Percentiles rank a stretch among this genome's conserved stretches.
Conservation (phyloP, 2,797 vertebrate genomes). For the Syncerus caffer region DNA sequence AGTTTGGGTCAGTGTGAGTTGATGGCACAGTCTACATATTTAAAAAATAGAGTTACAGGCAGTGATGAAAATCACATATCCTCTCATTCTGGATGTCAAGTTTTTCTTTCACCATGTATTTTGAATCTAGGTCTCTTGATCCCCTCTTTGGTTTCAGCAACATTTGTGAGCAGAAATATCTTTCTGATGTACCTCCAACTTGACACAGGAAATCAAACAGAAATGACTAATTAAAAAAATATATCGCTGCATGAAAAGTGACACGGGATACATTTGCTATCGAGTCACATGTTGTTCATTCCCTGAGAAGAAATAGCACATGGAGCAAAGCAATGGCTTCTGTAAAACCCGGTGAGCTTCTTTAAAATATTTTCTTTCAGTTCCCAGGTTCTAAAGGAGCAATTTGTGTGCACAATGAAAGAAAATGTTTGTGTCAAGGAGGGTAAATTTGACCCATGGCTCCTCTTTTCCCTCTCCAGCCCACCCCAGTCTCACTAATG, state of each 20-base stretch:
- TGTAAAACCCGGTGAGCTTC: background rate
- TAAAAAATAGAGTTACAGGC: background rate
- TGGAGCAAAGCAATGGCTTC: slow-evolving; percentile 14
- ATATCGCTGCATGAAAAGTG: background rate
- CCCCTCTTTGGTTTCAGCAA: background rate
- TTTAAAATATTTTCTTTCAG: slow-evolving; percentile 48
- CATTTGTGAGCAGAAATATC: background rate
- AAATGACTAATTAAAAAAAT: slow-evolving; percentile 22
- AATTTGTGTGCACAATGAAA: slow-evolving; percentile 36
- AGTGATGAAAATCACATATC: background rate
- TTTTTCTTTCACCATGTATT: background rate
- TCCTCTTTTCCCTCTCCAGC: background rate
- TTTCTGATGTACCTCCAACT: background rate
- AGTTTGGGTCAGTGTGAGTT: background rate
- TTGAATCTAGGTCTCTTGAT: slow-evolving; percentile 16
- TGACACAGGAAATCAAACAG: background rate
- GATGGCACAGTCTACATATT: background rate
- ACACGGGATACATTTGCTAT: background rate
- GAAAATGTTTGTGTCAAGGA: background rate
- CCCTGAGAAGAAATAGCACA: slow-evolving; percentile 14
- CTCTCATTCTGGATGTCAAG: background rate
- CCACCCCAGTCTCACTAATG: background rate
- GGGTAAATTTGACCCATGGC: background rate
- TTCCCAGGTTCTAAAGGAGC: background rate
- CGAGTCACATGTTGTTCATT: background rate